Evolutionary conservation across 35 echinoderm and acorn worm genomes (phyloP).

Genomic region (Strongylocentrotus purpuratus): DNA sequence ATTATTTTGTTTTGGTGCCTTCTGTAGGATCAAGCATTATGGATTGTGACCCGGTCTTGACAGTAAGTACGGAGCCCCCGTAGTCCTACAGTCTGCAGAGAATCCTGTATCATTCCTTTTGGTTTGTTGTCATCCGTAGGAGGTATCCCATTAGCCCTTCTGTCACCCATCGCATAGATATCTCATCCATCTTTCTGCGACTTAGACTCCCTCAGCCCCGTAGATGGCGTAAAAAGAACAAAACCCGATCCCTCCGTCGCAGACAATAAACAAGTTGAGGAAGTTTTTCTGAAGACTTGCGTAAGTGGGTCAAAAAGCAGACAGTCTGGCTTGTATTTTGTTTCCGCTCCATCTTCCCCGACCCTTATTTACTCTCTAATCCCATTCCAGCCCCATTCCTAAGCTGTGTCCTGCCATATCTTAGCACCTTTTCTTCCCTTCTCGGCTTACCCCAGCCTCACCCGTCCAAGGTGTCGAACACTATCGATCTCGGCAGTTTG

Average conservation of each 20-base stretch:
- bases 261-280: conserved; percentile 7
- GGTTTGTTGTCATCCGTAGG: neutral
- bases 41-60: too few relatives aligned
- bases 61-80: too few relatives aligned
- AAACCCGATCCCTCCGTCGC: neutral
- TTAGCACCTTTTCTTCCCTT: conserved; percentile 28
- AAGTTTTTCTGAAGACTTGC: conserved; percentile 7
- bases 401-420: conserved; percentile 45
- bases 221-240: conserved; percentile 11
- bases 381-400: conserved; percentile 7
- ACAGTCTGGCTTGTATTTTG: conserved; percentile 40
- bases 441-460: conserved; percentile 13
- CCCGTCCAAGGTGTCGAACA: neutral
- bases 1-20: too few relatives aligned
- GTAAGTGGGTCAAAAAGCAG: conserved; percentile 45
- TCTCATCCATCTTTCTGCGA: neutral
- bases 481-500: conserved; percentile 26
- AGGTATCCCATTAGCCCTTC: conserved; percentile 18
- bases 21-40: too few relatives aligned
- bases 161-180: neutral
- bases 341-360: conserved; percentile 33
- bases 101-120: neutral
- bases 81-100: too few relatives aligned
- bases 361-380: conserved; percentile 20
- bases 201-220: neutral